Conservation (phyloP, 2,797 vertebrate species). For the Enteromius treurensis region DNA sequence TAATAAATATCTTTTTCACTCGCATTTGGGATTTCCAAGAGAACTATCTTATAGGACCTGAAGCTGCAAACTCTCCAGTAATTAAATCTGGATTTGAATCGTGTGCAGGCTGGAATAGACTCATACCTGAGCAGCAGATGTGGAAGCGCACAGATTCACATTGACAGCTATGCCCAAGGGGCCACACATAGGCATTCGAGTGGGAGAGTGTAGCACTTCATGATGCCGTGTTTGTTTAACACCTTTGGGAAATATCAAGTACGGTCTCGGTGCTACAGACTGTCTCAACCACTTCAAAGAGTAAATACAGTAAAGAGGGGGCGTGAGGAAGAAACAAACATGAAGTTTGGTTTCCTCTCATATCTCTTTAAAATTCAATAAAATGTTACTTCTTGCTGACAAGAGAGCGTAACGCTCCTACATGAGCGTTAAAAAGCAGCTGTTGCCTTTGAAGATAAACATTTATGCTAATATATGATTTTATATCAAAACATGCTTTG, state of each 20-base stretch:
- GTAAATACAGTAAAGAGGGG: constrained; percentile 59
- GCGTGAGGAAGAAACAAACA: constrained; percentile 34
- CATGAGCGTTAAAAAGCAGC: neutral
- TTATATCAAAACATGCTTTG: neutral
- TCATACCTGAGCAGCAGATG: constrained; percentile 53
- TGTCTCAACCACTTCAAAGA: constrained; percentile 61
- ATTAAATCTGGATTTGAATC: constrained; percentile 56
- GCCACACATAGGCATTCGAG: constrained; percentile 54
- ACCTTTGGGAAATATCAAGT: constrained; percentile 66
- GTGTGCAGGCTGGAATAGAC: constrained; percentile 56
- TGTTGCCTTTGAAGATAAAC: constrained; percentile 5
- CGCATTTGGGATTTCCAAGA: neutral
- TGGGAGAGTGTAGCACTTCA: constrained; percentile 51
- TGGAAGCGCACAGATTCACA: constrained; percentile 57
- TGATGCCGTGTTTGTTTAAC: constrained; percentile 57
- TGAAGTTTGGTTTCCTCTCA: constrained; percentile 51
- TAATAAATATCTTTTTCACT: constrained; percentile 13
- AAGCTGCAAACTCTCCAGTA: constrained; percentile 44
- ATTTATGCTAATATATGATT: neutral
- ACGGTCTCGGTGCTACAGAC: constrained; percentile 57
- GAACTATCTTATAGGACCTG: neutral
- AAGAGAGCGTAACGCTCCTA: constrained; percentile 2
- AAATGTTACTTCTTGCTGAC: constrained; percentile 2
- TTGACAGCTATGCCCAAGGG: constrained; percentile 53
- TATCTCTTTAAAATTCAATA: constrained; percentile 52